Evolutionary conservation across 2,113 vertebrate species (phyloP).

Genomic region (Onychorhynchus coronatus): DNA sequence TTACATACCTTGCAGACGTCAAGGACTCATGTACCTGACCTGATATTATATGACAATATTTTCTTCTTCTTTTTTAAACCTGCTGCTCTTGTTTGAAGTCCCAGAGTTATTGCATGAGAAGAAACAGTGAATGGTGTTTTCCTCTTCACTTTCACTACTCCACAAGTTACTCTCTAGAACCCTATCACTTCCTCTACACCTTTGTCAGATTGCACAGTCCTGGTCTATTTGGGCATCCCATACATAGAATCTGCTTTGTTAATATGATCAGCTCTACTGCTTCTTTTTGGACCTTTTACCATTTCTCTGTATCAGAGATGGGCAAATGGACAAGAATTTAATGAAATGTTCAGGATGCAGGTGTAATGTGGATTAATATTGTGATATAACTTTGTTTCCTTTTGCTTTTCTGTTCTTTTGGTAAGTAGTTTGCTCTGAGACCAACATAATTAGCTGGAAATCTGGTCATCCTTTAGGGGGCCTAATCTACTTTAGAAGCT

Average conservation of each 20-base stretch:
- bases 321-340: neutral
- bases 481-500: neutral
- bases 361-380: neutral
- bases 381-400: neutral
- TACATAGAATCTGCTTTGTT: neutral
- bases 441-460: neutral
- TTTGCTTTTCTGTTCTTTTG: neutral
- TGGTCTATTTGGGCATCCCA: neutral
- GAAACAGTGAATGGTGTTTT: neutral
- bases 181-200: neutral
- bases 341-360: neutral
- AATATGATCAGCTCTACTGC: neutral
- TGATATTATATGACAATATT: neutral
- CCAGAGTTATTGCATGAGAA: neutral
- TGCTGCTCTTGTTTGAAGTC: neutral
- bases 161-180: fast-evolving
- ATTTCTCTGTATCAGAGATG: neutral
- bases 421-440: neutral
- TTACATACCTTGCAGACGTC: neutral
- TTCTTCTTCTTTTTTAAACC: neutral
- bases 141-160: neutral
- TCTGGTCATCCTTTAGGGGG: neutral
- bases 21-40: neutral
- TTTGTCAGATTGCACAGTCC: neutral
- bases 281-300: neutral